These are phyloP conservation scores for Zoroaster sp. DNA, from an alignment of 53 echinoderm and acorn worm genomes.

Conservation along the genomic window DNA sequence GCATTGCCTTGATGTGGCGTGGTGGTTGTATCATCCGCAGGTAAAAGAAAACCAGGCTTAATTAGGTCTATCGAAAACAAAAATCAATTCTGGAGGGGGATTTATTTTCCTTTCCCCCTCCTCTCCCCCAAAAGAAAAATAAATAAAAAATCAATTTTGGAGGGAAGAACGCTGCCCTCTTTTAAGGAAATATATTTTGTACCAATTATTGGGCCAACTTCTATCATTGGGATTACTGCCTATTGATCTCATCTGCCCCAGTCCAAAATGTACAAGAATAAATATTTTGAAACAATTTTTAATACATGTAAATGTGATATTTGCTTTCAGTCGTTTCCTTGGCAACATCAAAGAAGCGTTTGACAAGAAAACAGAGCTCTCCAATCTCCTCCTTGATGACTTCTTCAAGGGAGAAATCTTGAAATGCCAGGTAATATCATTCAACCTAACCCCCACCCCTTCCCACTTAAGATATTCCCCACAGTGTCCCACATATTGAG, in stretches of 20 bases:
- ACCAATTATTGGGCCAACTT: too few species aligned
- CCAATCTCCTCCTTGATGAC: slow-evolving; percentile 93
- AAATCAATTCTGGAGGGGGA: too few species aligned
- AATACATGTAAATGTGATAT: neutral
- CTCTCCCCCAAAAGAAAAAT: too few species aligned
- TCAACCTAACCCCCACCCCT: neutral
- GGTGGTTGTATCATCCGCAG: slow-evolving; percentile 99
- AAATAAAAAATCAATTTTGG: too few species aligned
- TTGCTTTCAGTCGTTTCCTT: slow-evolving; percentile 84
- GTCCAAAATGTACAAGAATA: too few species aligned
- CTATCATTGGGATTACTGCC: neutral
- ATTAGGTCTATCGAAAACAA: neutral
- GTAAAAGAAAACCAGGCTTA: neutral
- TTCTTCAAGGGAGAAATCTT: slow-evolving; percentile 94
- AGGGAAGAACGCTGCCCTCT: too few species aligned
- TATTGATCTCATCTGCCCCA: too few species aligned
- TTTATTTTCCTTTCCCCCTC: neutral
- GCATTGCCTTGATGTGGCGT: slow-evolving; percentile 99
- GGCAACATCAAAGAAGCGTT: slow-evolving; percentile 99
- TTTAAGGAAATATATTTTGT: too few species aligned
- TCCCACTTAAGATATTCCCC: neutral
- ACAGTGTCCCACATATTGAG: too few species aligned
- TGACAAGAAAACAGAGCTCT: slow-evolving; percentile 87
- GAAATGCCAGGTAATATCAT: slow-evolving; percentile 79
- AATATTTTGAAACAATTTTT: too few species aligned